Conservation (phyloP, 2,797 vertebrate species). For the Takifugu ocellatus region DNA sequence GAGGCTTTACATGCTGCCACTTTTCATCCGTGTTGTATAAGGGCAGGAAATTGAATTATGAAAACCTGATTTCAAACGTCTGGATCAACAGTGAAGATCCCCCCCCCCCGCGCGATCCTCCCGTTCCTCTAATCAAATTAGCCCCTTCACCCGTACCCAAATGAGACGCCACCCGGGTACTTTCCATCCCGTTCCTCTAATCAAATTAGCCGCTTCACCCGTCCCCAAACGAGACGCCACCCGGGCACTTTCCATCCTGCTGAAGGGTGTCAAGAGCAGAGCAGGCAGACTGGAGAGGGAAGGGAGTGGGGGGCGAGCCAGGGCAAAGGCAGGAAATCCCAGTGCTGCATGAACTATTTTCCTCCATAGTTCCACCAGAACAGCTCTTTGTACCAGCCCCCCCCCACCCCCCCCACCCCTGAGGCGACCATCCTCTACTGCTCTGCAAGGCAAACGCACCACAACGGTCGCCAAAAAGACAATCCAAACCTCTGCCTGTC, state of each 20-base stretch:
- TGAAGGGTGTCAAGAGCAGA: conserved; percentile 47
- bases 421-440: conserved; percentile 53
- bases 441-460: conserved; percentile 45
- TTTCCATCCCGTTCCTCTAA: conserved; percentile 44
- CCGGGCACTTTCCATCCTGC: conserved; percentile 44
- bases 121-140: conserved; percentile 36
- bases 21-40: neutral
- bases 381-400: conserved; percentile 68
- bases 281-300: conserved; percentile 28
- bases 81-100: conserved; percentile 36
- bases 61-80: conserved; percentile 41
- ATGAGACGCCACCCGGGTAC: conserved; percentile 40
- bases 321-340: conserved; percentile 78
- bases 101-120: conserved; percentile 16
- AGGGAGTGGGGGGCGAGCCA: conserved; percentile 26
- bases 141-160: conserved; percentile 26
- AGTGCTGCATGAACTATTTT: conserved; percentile 76
- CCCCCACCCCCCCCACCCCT: conserved; percentile 57
- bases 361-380: conserved; percentile 70
- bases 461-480: conserved; percentile 44
- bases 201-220: conserved; percentile 38
- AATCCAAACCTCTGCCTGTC: conserved; percentile 56
- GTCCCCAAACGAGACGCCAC: conserved; percentile 40
- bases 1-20: conserved; percentile 5
- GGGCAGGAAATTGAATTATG: conserved; percentile 43